Percentiles rank a stretch among this genome's conserved stretches.
phyloP scores from a whole-genome alignment of 2,888 invertebrate genomes.

The Blera fallax region DNA sequence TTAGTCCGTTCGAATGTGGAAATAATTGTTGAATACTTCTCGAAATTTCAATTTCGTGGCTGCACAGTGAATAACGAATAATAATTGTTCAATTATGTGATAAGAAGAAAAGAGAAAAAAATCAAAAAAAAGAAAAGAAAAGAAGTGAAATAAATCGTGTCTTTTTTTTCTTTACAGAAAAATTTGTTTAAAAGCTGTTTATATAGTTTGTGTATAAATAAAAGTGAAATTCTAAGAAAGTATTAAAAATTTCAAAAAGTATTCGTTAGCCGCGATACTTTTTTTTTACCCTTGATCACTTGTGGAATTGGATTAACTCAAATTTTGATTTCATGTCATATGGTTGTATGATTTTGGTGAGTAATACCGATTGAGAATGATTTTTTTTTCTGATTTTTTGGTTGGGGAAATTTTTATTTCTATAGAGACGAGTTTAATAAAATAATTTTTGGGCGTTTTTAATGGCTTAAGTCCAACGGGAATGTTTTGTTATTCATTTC shows the following conservation, averaged over 20 bases:
- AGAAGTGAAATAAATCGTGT: neutral
- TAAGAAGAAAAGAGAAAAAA: neutral
- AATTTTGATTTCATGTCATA: conserved; percentile 64
- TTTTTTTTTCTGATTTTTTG: neutral
- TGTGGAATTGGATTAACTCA: conserved; percentile 64
- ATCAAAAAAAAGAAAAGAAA: neutral
- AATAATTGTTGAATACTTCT: conserved; percentile 19
- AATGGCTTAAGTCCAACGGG: neutral
- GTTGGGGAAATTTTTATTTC: neutral
- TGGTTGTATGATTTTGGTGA: conserved; percentile 65
- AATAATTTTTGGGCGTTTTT: neutral
- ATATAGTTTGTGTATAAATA: conserved; percentile 17
- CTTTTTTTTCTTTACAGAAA: conserved; percentile 5
- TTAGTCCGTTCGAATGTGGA: conserved; percentile 15
- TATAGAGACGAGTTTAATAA: neutral
- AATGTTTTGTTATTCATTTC: neutral
- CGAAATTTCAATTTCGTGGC: conserved; percentile 25
- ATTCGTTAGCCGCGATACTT: neutral
- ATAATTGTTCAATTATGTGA: conserved; percentile 5
- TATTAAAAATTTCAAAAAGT: neutral
- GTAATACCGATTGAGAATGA: conserved; percentile 16
- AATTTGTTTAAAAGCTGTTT: neutral
- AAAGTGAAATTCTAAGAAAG: conserved; percentile 9
- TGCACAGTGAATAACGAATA: conserved; percentile 2
- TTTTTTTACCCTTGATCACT: neutral